A percentile compares a stretch with the other conserved stretches of the same genome.
Evolutionary conservation across 2,113 vertebrate species (phyloP).

Genomic region (Dipodomys spectabilis): DNA sequence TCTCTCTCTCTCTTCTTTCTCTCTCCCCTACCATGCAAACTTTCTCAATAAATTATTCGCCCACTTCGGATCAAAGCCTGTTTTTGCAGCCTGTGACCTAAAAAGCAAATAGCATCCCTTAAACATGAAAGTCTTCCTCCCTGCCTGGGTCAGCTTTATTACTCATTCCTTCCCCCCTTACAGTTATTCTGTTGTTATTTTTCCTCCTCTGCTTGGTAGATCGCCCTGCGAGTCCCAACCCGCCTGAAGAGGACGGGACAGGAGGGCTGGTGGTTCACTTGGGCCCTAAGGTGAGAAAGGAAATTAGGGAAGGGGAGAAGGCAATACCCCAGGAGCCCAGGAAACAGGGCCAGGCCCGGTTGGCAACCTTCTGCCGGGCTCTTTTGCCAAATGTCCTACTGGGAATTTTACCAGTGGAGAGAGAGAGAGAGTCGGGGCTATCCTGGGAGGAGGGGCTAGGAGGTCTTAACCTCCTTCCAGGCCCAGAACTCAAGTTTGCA

Average conservation of each 20-base stretch:
- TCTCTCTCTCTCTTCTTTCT: background rate
- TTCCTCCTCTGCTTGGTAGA: slow-evolving; percentile 74
- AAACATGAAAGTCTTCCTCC: slow-evolving; percentile 78
- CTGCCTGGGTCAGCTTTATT: slow-evolving; percentile 75
- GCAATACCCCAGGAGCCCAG: slow-evolving; percentile 65
- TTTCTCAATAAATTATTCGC: slow-evolving; percentile 82
- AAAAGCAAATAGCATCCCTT: slow-evolving; percentile 80
- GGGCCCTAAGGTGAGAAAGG: slow-evolving; percentile 61
- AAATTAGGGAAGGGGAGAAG: slow-evolving; percentile 64
- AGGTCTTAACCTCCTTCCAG: background rate
- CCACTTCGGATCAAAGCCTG: slow-evolving; percentile 79
- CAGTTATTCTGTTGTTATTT: slow-evolving; percentile 80
- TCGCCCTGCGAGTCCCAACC: slow-evolving; percentile 64
- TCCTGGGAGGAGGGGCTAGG: background rate
- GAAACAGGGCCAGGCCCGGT: slow-evolving; percentile 63
- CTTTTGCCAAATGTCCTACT: slow-evolving; percentile 74
- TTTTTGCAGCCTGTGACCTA: slow-evolving; percentile 81
- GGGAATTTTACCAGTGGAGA: slow-evolving; percentile 71
- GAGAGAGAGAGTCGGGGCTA: background rate
- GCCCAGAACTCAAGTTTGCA: slow-evolving; percentile 13
- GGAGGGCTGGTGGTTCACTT: slow-evolving; percentile 44
- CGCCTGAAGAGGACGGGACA: slow-evolving; percentile 60
- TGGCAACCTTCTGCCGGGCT: slow-evolving; percentile 21
- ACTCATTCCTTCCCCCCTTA: slow-evolving; percentile 76
- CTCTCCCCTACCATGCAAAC: slow-evolving; percentile 71